Base-by-base conservation (phyloP, 2,888 invertebrate species). In the Romanomermis culicivorax region DNA sequence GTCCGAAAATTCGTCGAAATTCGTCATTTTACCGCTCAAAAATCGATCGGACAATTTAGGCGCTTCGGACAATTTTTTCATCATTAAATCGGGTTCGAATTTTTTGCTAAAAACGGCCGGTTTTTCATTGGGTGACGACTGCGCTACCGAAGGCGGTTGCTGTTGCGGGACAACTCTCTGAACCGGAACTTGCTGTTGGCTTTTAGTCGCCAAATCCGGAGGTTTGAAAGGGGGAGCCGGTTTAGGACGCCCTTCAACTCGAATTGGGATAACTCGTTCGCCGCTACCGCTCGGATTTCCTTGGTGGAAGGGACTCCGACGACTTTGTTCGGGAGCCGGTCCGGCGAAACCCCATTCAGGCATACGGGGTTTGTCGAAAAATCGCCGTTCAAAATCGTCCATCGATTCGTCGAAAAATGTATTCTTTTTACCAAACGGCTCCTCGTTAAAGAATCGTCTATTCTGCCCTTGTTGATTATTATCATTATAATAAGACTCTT, bases 211-310 rank as follows among this genome's bases (percentile, higher is more conserved):
- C 36, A 17, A 36, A 11, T 17, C 36, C 17, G 7, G 36, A 11
- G 7, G 7, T 36, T 36, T 17, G 36, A 36, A 7, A 17, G 17
- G 11, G 11, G 36, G 36, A 7, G 42, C 36, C 24, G 52, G 52
- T 25, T 42, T 14, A n/a, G n/a, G n/a, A 42, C 42, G 24, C n/a
- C 42, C 29, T 17, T 51, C 42, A 24, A 52, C 42, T 24, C 3
- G 7, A 42, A 52, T 42, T 14, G 52, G 52, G 2, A 52, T 23
- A 3, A 52, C 42, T 4, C 51, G 51, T 52, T 42, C 42, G n/a
- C 11, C 20, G 4, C 23, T 24, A 25, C 26, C 23, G 42, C 24
- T 20, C 42, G 42, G 23, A 2, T 20, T 25, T n/a, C 24, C 23
- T n/a, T n/a, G n/a, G n/a, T n/a, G n/a, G n/a, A n/a, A n/a, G 24